Evolutionary conservation across 2,113 vertebrate species (phyloP).

Genomic region (Syrmaticus mikado): DNA sequence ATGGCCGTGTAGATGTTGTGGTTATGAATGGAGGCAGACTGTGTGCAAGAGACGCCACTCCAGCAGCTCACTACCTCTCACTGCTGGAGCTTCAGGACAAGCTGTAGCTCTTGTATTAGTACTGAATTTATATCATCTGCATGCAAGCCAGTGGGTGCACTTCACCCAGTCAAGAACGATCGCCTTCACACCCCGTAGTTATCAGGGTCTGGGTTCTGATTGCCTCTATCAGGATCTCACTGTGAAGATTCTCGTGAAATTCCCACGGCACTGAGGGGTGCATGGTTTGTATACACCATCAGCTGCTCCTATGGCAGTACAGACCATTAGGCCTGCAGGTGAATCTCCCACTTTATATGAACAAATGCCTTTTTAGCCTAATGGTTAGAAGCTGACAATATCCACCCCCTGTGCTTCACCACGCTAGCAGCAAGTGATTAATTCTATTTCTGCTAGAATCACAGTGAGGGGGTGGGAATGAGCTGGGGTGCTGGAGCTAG

Average conservation of each 20-base stretch:
- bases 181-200: accelerated
- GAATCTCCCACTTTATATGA: neutral
- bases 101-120: neutral
- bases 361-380: neutral
- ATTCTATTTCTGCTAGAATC: neutral
- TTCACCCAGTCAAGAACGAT: neutral
- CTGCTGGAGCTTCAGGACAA: neutral
- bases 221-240: neutral
- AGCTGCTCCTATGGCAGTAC: neutral
- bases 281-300: neutral
- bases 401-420: neutral
- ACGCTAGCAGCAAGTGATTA: neutral
- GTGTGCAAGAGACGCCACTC: neutral
- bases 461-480: neutral
- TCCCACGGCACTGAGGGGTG: neutral
- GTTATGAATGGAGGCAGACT: constrained; percentile 16
- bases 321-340: neutral
- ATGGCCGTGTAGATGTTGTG: neutral
- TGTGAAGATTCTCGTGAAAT: neutral
- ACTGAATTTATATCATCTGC: neutral
- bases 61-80: accelerated
- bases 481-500: neutral
- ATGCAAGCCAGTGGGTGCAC: accelerated
- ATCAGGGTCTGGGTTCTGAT: neutral
- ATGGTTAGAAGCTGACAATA: neutral